Conservation (phyloP, 2,888 invertebrate species). For the Physocephala rufipes region DNA sequence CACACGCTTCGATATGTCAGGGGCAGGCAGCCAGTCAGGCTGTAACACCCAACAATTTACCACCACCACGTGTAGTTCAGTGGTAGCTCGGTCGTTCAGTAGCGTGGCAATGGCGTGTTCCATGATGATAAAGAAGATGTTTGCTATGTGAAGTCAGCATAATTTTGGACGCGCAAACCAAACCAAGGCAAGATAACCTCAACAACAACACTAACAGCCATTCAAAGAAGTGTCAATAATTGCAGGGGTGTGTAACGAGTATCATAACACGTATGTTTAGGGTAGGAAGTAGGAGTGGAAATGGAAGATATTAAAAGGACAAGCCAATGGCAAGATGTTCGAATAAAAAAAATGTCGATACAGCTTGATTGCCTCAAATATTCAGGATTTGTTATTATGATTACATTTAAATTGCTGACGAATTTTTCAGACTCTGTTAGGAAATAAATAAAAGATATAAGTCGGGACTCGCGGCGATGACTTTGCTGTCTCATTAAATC, state of each 20-base stretch:
- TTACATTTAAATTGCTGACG: no score
- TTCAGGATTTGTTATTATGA: neutral
- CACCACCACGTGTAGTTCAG: neutral
- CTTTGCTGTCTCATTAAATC: no score
- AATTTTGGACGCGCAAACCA: conserved; percentile 38
- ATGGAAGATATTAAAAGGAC: neutral
- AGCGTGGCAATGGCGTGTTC: conserved; percentile 57
- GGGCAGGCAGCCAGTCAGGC: neutral
- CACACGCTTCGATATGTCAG: neutral
- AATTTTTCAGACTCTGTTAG: no score
- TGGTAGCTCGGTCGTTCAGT: no score
- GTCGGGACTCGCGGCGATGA: no score
- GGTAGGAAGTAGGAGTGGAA: neutral
- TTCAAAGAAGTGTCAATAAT: neutral
- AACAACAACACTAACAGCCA: neutral
- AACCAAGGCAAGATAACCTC: conserved; percentile 15
- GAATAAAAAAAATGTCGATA: conserved; percentile 3
- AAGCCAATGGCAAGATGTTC: neutral
- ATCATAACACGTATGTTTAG: neutral
- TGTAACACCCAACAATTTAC: neutral
- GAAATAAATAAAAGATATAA: no score
- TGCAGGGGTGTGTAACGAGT: neutral
- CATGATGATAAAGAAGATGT: conserved; percentile 62
- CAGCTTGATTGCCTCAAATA: neutral
- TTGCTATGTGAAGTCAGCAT: conserved; percentile 54